phyloP scores from a whole-genome alignment of 2,797 vertebrate genomes.

The Cossypha heuglini region DNA sequence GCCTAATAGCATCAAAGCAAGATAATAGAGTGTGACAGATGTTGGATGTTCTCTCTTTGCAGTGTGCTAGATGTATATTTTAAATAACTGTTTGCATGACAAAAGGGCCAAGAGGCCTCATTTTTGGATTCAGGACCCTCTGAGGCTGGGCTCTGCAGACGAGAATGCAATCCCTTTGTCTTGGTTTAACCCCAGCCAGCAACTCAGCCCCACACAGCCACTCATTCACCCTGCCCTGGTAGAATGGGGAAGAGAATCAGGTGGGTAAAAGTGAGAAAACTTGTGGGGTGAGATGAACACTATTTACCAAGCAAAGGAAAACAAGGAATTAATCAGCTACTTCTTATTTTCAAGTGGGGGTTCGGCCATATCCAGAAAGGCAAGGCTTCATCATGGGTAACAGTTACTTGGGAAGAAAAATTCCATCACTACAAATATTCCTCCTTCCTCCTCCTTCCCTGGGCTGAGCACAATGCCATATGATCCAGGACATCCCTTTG shows the following conservation, averaged over 20 bases:
- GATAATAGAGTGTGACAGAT: slow-evolving; percentile 55
- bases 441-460: neutral
- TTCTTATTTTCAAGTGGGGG: neutral
- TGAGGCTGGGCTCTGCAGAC: neutral
- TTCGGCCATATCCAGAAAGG: neutral
- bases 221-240: neutral
- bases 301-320: neutral
- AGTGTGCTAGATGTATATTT: slow-evolving; percentile 40
- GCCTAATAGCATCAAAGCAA: slow-evolving; percentile 24
- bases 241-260: neutral
- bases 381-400: neutral
- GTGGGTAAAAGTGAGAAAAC: neutral
- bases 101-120: neutral
- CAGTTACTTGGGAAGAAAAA: neutral
- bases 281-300: neutral
- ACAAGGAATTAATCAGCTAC: neutral
- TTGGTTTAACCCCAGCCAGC: neutral
- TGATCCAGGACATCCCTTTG: neutral
- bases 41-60: slow-evolving; percentile 35
- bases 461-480: neutral
- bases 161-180: neutral
- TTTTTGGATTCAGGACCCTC: neutral
- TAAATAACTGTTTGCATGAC: slow-evolving; percentile 2
- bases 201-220: neutral
- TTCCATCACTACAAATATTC: neutral